Percentiles rank a stretch among this genome's conserved stretches.
phyloP scores from a whole-genome alignment of 2,113 vertebrate genomes.

The Mirounga angustirostris region DNA sequence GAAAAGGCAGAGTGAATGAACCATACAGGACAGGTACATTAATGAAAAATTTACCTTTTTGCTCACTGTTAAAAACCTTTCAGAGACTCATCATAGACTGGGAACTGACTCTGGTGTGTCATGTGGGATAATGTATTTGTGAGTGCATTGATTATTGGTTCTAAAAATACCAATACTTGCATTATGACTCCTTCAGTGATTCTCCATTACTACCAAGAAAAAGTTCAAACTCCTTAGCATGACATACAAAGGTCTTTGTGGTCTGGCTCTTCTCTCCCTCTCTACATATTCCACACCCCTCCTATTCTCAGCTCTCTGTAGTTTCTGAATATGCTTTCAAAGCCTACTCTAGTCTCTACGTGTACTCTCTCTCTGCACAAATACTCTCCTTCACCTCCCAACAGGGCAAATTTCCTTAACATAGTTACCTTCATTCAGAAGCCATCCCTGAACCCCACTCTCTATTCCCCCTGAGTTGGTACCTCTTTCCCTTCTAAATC shows the following conservation, averaged over 20 bases:
- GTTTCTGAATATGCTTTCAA: conserved; percentile 17
- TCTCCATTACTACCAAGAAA: not conserved
- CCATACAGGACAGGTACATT: conserved; percentile 56
- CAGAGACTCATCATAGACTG: not conserved
- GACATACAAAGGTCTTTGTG: not conserved
- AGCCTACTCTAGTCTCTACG: not conserved
- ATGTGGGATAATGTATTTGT: conserved; percentile 56
- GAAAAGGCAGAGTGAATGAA: conserved; percentile 56
- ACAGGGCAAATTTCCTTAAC: not conserved
- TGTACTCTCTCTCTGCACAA: not conserved
- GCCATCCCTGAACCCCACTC: not conserved
- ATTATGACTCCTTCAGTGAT: conserved; percentile 11
- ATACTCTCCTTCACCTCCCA: not conserved
- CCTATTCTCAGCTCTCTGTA: not conserved
- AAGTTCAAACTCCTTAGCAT: not conserved
- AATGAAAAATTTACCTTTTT: conserved; percentile 74
- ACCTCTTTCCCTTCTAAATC: not conserved
- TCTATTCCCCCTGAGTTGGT: not conserved
- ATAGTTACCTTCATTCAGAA: conserved; percentile 39
- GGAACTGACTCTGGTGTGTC: conserved; percentile 44
- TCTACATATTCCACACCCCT: not conserved
- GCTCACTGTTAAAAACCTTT: conserved; percentile 74
- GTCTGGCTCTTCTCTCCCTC: not conserved
- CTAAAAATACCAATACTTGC: conserved; percentile 61
- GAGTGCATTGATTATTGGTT: conserved; percentile 61